Base-by-base conservation (phyloP, 2,888 invertebrate species). In the Trachelus troglodyta region DNA sequence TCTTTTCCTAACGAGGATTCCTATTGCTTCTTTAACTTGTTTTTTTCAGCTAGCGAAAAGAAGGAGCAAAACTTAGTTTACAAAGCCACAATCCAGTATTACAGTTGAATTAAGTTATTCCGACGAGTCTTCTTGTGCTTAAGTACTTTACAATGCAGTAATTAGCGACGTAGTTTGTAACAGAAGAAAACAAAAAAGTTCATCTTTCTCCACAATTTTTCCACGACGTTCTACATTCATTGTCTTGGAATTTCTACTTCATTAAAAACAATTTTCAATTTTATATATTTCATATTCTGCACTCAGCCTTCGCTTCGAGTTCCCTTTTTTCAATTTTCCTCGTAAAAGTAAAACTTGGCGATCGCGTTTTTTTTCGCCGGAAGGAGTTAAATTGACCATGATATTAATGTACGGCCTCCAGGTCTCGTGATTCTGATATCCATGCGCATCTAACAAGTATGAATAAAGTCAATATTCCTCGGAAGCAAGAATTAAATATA, bases 311-410 rank as follows among this genome's bases (percentile, higher is more conserved):
- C 1, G 1, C 23, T 6, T 56, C 23, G 6, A 56, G 2, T 9
- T 2, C 2, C 9, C 23, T 9, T 23, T 56, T 23, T 56, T 0
- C 6, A 37, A 4, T 23, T 56, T 56, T 23, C 9, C 23, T 56
- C 9, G 6, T 9, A 56, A 56, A 56, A 9, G 75, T 76, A 77
- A 76, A 77, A 77, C 79, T 80, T 78, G 79, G 77, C 80, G 79
- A 76, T 79, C 79, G 77, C 80, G 73, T 78, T 15, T 76, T 75
- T 76, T 80, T 76, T 76, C 79, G 77, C 76, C 69, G 69, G 78
- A 78, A 79, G 80, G 77, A 31, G 80, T 80, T 81, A 81, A 81
- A 80, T 81, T 80, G 78, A 79, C 80, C 81, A 80, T 80, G 77
- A 79, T 81, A 80, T 80, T 81, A 78, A 81, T 79, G 79, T 77